Base-by-base conservation (phyloP, 2,888 invertebrate species). In the Dryocosmus kuriphilus region DNA sequence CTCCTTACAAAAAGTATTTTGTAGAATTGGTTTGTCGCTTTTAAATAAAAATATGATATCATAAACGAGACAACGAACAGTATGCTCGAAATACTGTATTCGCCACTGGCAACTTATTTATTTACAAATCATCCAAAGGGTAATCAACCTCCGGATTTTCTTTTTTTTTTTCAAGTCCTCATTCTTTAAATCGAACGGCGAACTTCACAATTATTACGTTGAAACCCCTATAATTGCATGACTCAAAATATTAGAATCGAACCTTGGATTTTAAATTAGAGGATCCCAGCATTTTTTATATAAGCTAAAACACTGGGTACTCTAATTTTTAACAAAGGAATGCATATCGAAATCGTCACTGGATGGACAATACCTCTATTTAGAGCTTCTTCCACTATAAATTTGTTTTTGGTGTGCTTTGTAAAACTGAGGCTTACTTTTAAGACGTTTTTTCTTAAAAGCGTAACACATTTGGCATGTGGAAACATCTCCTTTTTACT, bases 381-480 rank as follows among this genome's bases (percentile, higher is more conserved):
- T 51, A n/a, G n/a, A n/a, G 9, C n/a, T 51, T 9, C 9, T 9
- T n/a, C 19, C 9, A 51, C 7, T 57, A 41, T 41, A 27, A 57
- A 9, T 27, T 62, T 32, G n/a, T 62, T 62, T 65, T 65, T 65
- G 65, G 65, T 71, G 51, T 27, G 46, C 41, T 71, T 27, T 51
- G 22, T 38, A 2, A 38, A 63, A 16, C 41, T 65, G 35, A 63
- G 16, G 22, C 22, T 65, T 65, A 38, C 22, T 65, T 38, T 27
- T n/a, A 24, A 24, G 30, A 71, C 71, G 71, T 51, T 46, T 71
- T 71, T 71, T 22, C 30, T 51, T 71, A 22, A 67, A 51, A 46
- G 57, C 24, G 22, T 57, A 71, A 71, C 46, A 71, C 55, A 65
- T 74, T 74, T 76, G 77, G 63, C 71, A 16, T 27, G 57, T 57